Conservation (phyloP, 1,140 invertebrate genomes). For the Drosophila murphyi region DNA sequence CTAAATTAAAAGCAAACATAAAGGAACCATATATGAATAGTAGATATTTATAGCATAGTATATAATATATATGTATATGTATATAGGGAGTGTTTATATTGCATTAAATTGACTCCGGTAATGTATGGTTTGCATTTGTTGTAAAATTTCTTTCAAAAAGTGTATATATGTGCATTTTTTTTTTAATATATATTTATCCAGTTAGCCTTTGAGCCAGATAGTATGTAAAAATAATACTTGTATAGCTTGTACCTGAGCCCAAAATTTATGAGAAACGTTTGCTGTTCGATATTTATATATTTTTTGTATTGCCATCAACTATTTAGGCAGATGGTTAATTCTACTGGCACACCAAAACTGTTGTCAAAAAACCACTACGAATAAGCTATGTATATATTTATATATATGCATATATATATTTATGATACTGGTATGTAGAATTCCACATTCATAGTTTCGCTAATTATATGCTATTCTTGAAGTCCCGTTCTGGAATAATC, state of each 20-base stretch:
- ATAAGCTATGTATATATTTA: constrained; percentile 29
- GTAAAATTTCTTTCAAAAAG: constrained; percentile 68
- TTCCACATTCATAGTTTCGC: constrained; percentile 20
- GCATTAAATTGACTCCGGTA: constrained; percentile 56
- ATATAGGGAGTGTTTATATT: constrained; percentile 8
- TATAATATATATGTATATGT: not conserved
- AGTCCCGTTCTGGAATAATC: not conserved
- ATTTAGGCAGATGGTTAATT: constrained; percentile 34
- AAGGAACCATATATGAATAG: constrained; percentile 5
- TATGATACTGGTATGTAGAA: constrained; percentile 37
- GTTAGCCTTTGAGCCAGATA: constrained; percentile 6
- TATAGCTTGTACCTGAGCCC: constrained; percentile 65
- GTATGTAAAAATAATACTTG: constrained; percentile 61
- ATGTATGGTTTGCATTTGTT: constrained; percentile 13
- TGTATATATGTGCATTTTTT: constrained; percentile 48
- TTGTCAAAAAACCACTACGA: constrained; percentile 55
- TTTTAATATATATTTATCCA: constrained; percentile 18
- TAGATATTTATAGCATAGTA: not conserved
- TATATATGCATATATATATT: constrained; percentile 41
- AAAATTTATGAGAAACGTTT: constrained; percentile 31
- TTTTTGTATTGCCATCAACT: constrained; percentile 2
- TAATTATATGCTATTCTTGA: constrained; percentile 12
- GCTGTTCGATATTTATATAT: constrained; percentile 3
- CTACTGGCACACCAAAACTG: constrained; percentile 54
- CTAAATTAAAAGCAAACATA: constrained; percentile 7